Evolutionary conservation across 2,888 invertebrate genomes (phyloP).

Genomic region (Pseudococcus jackbeardsleyi): DNA sequence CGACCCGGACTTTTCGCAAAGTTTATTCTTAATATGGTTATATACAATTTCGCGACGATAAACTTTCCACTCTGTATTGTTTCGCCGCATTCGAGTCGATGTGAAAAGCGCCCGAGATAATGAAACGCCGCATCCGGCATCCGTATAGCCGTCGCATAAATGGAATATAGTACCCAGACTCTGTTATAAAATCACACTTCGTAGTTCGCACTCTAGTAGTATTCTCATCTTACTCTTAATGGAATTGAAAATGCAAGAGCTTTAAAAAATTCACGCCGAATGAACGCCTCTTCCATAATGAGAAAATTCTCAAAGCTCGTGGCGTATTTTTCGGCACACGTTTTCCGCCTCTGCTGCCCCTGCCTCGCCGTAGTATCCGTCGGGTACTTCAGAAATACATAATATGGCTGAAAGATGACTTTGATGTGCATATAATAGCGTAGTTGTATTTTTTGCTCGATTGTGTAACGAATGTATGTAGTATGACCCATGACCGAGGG

Average conservation of each 20-base stretch:
- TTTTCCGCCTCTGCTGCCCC: background rate
- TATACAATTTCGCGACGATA: constrained; percentile 10
- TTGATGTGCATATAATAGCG: background rate
- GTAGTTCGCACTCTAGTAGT: background rate
- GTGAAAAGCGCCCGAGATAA: background rate
- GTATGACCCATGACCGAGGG: background rate
- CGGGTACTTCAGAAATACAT: background rate
- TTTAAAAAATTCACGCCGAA: constrained; percentile 10
- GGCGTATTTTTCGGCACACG: background rate
- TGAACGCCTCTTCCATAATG: background rate
- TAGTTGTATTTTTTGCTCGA: background rate
- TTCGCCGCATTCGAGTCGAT: background rate
- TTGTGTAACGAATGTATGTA: background rate
- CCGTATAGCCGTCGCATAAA: background rate
- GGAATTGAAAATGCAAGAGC: background rate
- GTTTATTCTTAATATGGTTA: background rate
- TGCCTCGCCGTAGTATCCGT: too few species aligned
- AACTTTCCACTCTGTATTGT: background rate
- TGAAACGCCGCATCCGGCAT: constrained; percentile 1
- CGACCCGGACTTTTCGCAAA: background rate
- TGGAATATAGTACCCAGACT: background rate
- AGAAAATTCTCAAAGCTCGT: background rate
- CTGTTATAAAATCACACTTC: constrained; percentile 1
- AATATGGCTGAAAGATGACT: background rate
- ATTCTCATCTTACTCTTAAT: background rate